A percentile compares a stretch with the other conserved stretches of the same genome.
Conservation (phyloP, 2,113 vertebrate species). For the Otus sunia region DNA sequence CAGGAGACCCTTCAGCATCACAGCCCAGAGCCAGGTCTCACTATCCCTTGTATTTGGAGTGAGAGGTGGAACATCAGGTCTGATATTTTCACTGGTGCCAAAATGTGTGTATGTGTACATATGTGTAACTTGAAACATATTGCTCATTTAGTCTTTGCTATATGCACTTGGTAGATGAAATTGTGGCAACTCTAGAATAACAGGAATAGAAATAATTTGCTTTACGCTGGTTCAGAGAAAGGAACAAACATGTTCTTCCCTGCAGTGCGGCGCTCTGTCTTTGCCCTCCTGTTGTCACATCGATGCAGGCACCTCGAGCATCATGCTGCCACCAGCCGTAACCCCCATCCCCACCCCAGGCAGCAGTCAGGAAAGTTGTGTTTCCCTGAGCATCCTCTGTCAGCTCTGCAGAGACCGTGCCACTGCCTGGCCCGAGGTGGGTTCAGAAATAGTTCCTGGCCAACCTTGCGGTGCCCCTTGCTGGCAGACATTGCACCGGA, state of each 20-base stretch:
- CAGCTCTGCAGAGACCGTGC: neutral
- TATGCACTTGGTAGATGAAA: neutral
- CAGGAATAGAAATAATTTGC: neutral
- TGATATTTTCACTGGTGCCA: neutral
- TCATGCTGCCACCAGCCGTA: neutral
- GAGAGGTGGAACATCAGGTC: neutral
- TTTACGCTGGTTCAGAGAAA: neutral
- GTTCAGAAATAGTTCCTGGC: neutral
- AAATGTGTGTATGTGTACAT: fast-evolving
- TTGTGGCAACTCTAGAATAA: neutral
- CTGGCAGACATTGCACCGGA: neutral
- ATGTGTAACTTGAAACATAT: neutral
- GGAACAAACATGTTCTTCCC: neutral
- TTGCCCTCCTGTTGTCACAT: neutral
- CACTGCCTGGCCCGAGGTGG: neutral
- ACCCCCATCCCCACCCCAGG: neutral
- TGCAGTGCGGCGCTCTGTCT: neutral
- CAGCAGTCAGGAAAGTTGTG: fast-evolving
- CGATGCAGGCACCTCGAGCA: neutral
- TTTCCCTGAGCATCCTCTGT: neutral
- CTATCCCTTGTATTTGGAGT: neutral
- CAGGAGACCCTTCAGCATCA: neutral
- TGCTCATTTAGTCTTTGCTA: neutral
- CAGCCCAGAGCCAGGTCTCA: neutral
- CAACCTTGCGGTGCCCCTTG: fast-evolving